phyloP scores from a whole-genome alignment of 2,113 vertebrate species.

The Otolemur garnettii region DNA sequence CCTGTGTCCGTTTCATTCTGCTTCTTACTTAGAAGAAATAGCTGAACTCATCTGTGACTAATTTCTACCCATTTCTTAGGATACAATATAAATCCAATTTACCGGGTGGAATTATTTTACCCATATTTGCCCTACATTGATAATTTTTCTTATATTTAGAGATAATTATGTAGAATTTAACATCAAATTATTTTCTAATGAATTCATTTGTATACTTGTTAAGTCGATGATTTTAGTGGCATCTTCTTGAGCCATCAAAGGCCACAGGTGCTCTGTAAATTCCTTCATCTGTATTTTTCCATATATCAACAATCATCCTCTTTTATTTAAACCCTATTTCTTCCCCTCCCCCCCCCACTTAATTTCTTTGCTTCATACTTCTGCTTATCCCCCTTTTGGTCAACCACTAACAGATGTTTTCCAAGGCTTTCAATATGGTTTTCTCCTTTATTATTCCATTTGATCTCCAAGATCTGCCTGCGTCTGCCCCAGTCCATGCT shows the following conservation, averaged over 20 bases:
- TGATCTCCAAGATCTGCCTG: background rate
- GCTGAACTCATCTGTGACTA: background rate
- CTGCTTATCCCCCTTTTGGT: background rate
- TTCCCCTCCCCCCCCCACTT: background rate
- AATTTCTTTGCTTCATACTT: background rate
- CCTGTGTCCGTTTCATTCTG: background rate
- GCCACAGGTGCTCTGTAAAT: background rate
- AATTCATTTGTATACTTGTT: background rate
- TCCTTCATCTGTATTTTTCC: background rate
- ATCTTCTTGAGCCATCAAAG: background rate
- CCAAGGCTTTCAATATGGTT: background rate
- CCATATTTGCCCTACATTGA: background rate
- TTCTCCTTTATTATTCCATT: background rate
- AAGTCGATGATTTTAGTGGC: background rate
- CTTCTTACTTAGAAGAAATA: background rate
- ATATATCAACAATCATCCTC: background rate
- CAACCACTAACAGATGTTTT: background rate
- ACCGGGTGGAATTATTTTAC: background rate
- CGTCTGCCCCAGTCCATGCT: background rate
- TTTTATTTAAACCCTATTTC: background rate
- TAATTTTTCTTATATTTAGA: background rate
- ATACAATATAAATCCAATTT: background rate
- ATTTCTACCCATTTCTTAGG: background rate
- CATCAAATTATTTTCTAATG: background rate
- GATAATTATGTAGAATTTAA: background rate